A percentile compares a stretch with the other conserved stretches of the same genome.
These are phyloP conservation scores for Marasmarcha lunaedactyla DNA, from an alignment of 2,888 invertebrate species.

Conservation along the genomic window DNA sequence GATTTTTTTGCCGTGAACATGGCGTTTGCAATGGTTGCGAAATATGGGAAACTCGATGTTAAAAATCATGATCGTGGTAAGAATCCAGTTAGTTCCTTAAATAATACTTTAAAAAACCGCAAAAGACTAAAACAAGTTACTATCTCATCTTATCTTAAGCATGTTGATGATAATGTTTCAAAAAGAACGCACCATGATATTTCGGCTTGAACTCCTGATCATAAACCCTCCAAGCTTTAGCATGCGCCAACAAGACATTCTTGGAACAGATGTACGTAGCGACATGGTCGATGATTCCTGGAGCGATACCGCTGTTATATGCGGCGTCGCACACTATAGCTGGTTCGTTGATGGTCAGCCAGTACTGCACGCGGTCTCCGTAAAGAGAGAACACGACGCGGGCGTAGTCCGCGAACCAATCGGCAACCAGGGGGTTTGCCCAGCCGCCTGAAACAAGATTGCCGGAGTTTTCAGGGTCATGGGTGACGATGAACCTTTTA, in stretches of 20 bases:
- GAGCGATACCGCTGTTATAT: neutral
- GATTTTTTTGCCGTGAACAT: no score
- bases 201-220: conserved; percentile 34
- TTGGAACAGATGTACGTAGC: conserved; percentile 23
- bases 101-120: no score
- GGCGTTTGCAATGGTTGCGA: no score
- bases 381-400: conserved; percentile 63
- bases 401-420: conserved; percentile 74
- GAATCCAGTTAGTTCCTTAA: no score
- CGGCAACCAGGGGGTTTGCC: conserved; percentile 71
- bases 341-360: conserved; percentile 83
- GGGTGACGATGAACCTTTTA: no score
- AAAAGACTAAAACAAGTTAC: no score
- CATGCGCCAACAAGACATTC: conserved; percentile 69
- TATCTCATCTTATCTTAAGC: no score
- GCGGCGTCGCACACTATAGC: conserved; percentile 31
- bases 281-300: neutral
- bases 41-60: no score
- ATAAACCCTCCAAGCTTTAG: conserved; percentile 55
- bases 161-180: no score
- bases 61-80: no score
- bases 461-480: no score
- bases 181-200: conserved; percentile 27
- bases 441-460: conserved; percentile 72
- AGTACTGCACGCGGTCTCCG: conserved; percentile 72